Base-by-base conservation (phyloP, 2,113 vertebrate species). In the Ciconia maguari region DNA sequence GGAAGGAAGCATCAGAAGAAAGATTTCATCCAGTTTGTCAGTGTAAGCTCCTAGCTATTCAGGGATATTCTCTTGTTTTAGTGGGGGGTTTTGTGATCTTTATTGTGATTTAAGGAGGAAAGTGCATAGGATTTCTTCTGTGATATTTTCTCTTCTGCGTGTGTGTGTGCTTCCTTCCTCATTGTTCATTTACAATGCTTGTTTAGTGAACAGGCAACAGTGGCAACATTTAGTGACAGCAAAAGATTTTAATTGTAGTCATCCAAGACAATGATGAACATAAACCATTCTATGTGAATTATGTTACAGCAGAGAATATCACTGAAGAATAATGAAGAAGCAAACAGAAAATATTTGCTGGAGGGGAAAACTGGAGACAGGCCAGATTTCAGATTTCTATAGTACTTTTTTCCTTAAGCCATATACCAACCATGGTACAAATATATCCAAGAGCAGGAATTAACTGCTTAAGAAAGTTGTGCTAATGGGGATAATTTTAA, bases 291-390 rank as follows among this genome's bases (percentile, higher is more conserved):
- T 5, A 1, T 4, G 7, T 80, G 75, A 87, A 77, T 64, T 69
- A 49, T 61, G 77, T 38, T 87, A 34, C 49, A 91, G 93, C 54
- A 69, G n/a, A 87, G 60, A 61, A 51, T 61, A 34, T 80, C 69
- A 65, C 72, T 26, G 68, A 72, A 46, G n/a, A 94, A 89, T 66
- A 94, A 83, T 18, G 60, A 91, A 84, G 74, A 87, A 77, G 32
- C 29, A 87, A 93, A 90, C 30, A 94, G 69, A 85, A 94, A 92
- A 93, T 70, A 93, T 66, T 74, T 95, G 78, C 89, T 89, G 74
- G 24, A 80, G 78, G 71, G 38, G 9, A 83, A 83, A 85, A 70
- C 0, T 80, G 71, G 82, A 91, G 70, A 20, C 54, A 91, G 46
- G 36, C 70, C 74, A 94, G 83, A 69, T 16, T n/a, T 2, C 29